phyloP scores from a whole-genome alignment of 2,113 vertebrate species.

The Tapirus terrestris region DNA sequence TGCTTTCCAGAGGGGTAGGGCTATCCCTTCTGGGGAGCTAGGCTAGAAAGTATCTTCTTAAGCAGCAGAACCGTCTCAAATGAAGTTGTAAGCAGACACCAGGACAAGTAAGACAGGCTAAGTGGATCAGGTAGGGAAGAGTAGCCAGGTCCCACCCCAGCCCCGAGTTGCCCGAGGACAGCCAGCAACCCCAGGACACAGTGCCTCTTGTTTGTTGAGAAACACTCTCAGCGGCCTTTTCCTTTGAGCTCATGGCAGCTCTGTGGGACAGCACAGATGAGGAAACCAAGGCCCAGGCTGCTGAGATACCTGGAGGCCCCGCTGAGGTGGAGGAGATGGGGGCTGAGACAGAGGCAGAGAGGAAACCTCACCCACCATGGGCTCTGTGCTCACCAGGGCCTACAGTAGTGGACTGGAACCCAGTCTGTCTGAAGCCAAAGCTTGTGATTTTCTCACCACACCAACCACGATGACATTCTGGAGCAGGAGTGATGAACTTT shows the following conservation, averaged over 20 bases:
- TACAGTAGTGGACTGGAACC: neutral
- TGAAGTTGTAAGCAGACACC: neutral
- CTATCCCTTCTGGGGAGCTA: neutral
- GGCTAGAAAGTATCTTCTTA: neutral
- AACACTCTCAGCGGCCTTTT: neutral
- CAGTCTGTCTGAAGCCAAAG: neutral
- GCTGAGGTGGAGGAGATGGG: neutral
- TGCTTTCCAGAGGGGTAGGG: accelerated
- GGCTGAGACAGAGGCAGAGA: neutral
- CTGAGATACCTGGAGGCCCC: neutral
- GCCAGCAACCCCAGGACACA: accelerated
- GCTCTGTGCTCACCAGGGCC: neutral
- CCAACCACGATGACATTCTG: neutral
- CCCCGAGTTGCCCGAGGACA: neutral
- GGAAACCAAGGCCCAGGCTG: neutral
- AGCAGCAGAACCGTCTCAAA: neutral
- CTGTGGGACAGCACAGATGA: neutral
- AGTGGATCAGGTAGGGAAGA: too few species aligned
- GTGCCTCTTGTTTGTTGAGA: neutral
- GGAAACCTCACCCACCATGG: accelerated
- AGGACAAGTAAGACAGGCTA: neutral
- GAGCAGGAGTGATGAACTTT: neutral
- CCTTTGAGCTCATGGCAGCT: accelerated
- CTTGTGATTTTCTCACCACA: accelerated
- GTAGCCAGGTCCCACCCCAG: accelerated